phyloP scores from a whole-genome alignment of 2,888 invertebrate species.

The Andrena flavipes region DNA sequence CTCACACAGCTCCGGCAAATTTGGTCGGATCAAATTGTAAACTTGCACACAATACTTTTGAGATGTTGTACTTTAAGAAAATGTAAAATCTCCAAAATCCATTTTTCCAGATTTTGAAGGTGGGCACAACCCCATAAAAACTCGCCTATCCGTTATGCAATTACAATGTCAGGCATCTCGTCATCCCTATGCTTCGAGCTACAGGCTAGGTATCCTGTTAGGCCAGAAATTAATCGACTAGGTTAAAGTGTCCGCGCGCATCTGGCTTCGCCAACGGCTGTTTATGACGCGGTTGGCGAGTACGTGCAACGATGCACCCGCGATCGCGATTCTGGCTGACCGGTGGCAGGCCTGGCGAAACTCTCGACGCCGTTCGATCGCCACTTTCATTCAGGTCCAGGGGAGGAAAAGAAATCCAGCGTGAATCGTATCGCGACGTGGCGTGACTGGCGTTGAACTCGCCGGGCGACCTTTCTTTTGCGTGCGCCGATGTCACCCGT shows the following conservation, averaged over 20 bases:
- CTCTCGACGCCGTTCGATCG: conserved; percentile 42
- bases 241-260: conserved; percentile 45
- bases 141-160: conserved; percentile 50
- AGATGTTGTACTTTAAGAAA: too few species aligned
- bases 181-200: conserved; percentile 30
- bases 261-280: conserved; percentile 4
- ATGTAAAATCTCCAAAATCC: too few species aligned
- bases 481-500: conserved; percentile 67
- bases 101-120: too few species aligned
- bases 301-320: conserved; percentile 27
- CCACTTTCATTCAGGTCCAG: conserved; percentile 63
- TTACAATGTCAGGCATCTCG: conserved; percentile 36
- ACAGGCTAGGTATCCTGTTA: conserved; percentile 40
- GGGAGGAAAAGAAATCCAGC: conserved; percentile 56
- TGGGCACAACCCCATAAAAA: conserved; percentile 20
- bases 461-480: conserved; percentile 60
- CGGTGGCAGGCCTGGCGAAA: conserved; percentile 19
- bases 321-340: conserved; percentile 20
- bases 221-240: conserved; percentile 49
- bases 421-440: conserved; percentile 34
- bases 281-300: conserved; percentile 18
- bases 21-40: too few species aligned
- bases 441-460: conserved; percentile 46
- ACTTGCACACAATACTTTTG: too few species aligned
- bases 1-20: too few species aligned